Evolutionary conservation across 2,888 invertebrate species (phyloP).

Genomic region (Falcaria lacertinaria): DNA sequence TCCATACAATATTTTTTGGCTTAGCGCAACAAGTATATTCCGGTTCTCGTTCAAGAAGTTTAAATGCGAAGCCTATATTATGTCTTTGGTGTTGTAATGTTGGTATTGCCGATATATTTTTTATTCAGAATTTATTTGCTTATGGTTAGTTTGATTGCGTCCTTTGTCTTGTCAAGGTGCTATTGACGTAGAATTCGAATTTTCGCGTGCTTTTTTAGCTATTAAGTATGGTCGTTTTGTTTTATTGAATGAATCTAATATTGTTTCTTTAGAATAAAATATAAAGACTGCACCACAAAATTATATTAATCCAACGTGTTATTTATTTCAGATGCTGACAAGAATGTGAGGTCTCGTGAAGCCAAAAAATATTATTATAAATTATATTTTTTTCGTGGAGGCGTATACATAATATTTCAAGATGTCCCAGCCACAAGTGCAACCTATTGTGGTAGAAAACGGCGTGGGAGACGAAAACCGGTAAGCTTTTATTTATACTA

Average conservation of each 20-base stretch:
- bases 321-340: slow-evolving; percentile 42
- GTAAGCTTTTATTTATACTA: slow-evolving; percentile 31
- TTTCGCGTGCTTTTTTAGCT: neutral
- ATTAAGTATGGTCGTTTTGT: neutral
- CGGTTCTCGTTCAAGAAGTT: too few relatives aligned
- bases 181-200: neutral
- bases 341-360: slow-evolving; percentile 44
- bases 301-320: slow-evolving; percentile 1
- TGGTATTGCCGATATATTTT: neutral
- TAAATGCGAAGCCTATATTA: neutral
- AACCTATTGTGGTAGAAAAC: slow-evolving; percentile 44
- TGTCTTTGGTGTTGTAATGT: neutral
- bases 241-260: neutral
- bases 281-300: neutral
- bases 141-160: neutral
- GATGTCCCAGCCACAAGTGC: slow-evolving; percentile 64
- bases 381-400: slow-evolving; percentile 7
- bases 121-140: neutral
- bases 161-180: too few relatives aligned
- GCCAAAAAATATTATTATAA: slow-evolving; percentile 14
- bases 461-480: slow-evolving; percentile 58
- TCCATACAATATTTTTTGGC: neutral
- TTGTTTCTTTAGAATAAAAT: neutral
- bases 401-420: slow-evolving; percentile 11
- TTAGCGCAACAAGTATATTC: too few relatives aligned